Conservation (phyloP, 2,888 invertebrate species). For the Linyphia triangularis region DNA sequence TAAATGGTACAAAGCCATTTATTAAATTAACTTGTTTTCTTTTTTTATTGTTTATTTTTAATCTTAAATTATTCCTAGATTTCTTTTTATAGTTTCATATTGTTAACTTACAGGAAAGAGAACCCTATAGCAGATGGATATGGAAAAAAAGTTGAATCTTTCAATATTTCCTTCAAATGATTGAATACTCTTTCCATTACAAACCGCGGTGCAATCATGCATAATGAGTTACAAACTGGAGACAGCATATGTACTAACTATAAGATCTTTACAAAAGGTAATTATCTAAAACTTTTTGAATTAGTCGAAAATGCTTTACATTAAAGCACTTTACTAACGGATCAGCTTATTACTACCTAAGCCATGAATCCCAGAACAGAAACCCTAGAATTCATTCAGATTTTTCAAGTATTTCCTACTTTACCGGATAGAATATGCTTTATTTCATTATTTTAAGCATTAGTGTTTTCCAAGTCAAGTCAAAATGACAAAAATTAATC, state of each 20-base stretch:
- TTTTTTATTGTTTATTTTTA: slow-evolving; percentile 33
- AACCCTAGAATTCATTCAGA: no score
- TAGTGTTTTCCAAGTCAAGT: no score
- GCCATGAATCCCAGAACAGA: no score
- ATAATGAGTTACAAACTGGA: slow-evolving; percentile 56
- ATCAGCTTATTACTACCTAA: no score
- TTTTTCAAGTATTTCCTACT: no score
- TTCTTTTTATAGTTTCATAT: slow-evolving; percentile 61
- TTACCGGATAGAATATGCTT: no score
- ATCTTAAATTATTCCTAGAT: slow-evolving; percentile 26
- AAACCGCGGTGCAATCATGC: slow-evolving; percentile 52
- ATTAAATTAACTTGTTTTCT: background rate
- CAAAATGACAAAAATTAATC: no score
- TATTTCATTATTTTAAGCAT: no score
- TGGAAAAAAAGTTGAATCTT: slow-evolving; percentile 65
- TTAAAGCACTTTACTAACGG: no score
- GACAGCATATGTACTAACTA: slow-evolving; percentile 53
- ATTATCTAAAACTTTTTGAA: slow-evolving; percentile 26
- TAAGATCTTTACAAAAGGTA: slow-evolving; percentile 62
- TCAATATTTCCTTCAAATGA: slow-evolving; percentile 69
- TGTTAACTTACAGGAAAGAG: slow-evolving; percentile 72
- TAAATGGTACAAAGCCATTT: no score
- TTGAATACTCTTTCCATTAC: slow-evolving; percentile 54
- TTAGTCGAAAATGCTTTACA: no score
- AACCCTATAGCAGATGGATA: slow-evolving; percentile 66